Conservation (phyloP, 2,113 vertebrate genomes). For the Nasalis larvatus region DNA sequence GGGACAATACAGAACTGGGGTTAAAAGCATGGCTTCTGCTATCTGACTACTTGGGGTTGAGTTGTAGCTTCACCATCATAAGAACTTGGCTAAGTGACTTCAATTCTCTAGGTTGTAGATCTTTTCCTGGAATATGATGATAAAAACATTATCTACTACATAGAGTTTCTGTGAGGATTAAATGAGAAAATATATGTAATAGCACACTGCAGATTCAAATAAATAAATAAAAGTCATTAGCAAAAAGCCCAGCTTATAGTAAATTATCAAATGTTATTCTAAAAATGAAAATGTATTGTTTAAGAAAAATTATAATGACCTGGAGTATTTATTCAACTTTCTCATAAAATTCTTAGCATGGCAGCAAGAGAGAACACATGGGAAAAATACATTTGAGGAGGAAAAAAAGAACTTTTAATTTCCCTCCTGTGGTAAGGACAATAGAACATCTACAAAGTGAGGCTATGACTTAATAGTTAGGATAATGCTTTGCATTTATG, state of each 20-base stretch:
- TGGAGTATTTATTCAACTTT: not conserved
- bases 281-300: not conserved
- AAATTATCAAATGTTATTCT: not conserved
- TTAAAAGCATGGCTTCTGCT: not conserved
- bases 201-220: not conserved
- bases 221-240: not conserved
- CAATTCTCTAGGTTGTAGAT: not conserved
- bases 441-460: not conserved
- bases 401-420: not conserved
- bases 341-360: conserved; percentile 19
- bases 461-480: not conserved
- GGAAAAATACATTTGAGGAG: not conserved
- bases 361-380: not conserved
- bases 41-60: not conserved
- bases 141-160: not conserved
- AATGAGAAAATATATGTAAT: not conserved
- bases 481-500: not conserved
- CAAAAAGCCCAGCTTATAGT: not conserved
- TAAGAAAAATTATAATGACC: not conserved
- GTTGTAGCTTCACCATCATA: not conserved
- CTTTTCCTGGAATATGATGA: not conserved
- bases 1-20: not conserved
- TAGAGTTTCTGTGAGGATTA: not conserved
- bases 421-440: not conserved
- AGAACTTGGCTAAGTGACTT: conserved; percentile 19